Evolutionary conservation across 2,113 vertebrate genomes (phyloP), one percentile per base, ranked within the genome.

Genomic region (Psilopsiagon aurifrons): DNA sequence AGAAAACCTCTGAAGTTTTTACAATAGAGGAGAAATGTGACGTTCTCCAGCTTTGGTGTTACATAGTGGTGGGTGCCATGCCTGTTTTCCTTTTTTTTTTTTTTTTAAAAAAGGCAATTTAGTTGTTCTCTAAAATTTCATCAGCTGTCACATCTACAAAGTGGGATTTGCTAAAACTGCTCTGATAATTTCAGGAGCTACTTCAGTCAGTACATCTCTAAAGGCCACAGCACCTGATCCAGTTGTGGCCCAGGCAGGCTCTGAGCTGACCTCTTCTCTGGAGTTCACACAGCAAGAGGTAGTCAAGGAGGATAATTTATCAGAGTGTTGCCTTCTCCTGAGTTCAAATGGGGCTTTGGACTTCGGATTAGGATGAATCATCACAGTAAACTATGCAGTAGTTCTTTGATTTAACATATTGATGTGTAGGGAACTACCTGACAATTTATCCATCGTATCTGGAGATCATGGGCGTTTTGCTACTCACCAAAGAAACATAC

Each of bases 241-340:
- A n/a, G 49, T 69, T 12, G 2, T 0, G 2, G 1, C 47, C 37
- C 41, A n/a, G 7, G 11, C 23, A 73, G 51, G 28, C 33, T 86
- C 31, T 43, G 60, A 44, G 7, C n/a, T 49, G 43, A 44, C 22
- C 9, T 64, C 37, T 59, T 70, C 31, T 59, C 27, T 79, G 75
- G 14, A 11, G 9, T 17, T 78, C 18, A 3, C 7, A 1, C 13
- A n/a, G 39, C 8, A 7, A 57, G 13, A 63, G 9, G 7, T 35
- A 10, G 11, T 49, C n/a, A 33, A 0, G 1, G 15, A 49, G 11
- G 5, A 3, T 75, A 39, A 37, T n/a, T 37, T 17, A 9, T 52
- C 12, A 17, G 33, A 28, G 6, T 22, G 7, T 55, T 94, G 29
- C 20, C 13, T 49, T 17, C 31, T 62, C 14, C 6, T 27, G 54